Base-by-base conservation (phyloP, 1,140 invertebrate species). In the Solen grandis region DNA sequence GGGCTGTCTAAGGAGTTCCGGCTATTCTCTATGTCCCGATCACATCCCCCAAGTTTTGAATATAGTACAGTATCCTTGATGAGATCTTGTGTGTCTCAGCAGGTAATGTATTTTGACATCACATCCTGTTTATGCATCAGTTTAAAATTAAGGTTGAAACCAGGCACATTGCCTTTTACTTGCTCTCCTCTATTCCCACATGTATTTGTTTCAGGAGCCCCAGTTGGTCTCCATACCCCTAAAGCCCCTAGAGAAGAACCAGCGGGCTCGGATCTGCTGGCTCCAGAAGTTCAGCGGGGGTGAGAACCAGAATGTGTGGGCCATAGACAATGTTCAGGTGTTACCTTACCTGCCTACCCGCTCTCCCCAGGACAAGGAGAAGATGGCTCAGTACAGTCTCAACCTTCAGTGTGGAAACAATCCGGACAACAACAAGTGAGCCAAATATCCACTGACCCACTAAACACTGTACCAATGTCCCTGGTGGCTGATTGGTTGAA, bases 231-330 rank as follows among this genome's bases (percentile, higher is more conserved):
- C 84, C 5, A 0, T 88, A 16, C 80, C 86, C 25, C 62, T 88
- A 14, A 69, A 60, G 2, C 68, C 70, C 1, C 1, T 65, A 46
- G 85, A 85, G 4, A 86, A 85, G 69, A 80, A 84, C 19, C 16
- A 50, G 0, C 54, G 73, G 29, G 82, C 88, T 10, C 81, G 85
- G 25, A 87, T 93, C 41, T 93, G 92, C 72, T 92, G 91, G 91
- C 74, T 86, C 22, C 90, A 92, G 84, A 90, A 91, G 69, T 84
- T 77, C 60, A 88, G 90, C 62, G 73, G 79, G 5, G 90, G 88
- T 16, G 52, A 66, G n/a, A 81, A 85, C 35, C 75, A 81, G n/a
- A 90, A 92, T 77, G 85, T 90, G 8, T 93, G 92, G 92, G 85
- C 88, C 22, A 54, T 93, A 29, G 90, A 92, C 68, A 83, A 85